Evolutionary conservation across 2,888 invertebrate species (phyloP), one percentile per base, ranked within the genome.

Genomic region (Synanthedon tipuliformis): DNA sequence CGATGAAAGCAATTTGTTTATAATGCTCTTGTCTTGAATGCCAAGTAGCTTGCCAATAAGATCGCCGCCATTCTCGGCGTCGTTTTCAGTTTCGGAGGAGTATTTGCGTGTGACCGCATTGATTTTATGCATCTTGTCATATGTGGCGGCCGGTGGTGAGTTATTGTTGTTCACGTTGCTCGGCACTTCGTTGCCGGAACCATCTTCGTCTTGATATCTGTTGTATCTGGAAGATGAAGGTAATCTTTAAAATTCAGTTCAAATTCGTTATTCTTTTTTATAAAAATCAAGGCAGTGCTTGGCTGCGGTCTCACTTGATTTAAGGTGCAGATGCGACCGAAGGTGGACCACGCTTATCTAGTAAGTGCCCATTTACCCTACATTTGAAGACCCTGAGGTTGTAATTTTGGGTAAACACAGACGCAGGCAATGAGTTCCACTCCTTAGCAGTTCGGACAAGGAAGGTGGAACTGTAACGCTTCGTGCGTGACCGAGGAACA

Each of bases 1-100:
- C 2, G 95, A 94, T 3, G 93, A 90, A 40, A 97, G 89, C 59
- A 94, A 90, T 77, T 93, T 93, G 69, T 97, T 96, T 53, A 97
- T 93, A 56, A 95, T 91, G 13, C 93, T 93, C 61, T 93, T 92
- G 75, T 95, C 96, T 48, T 94, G 92, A 56, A 97, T 95, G 0
- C 96, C 97, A 15, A 97, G 85, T 1, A 97, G 89, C 77, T 96
- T 96, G 10, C 96, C 95, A 62, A 97, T 95, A 54, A 97, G 89
- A 74, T 96, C 95, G 56, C 90, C 89, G 52, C 89, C 88, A 50
- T 89, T 89, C 67, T 90, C 91, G 0, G 88, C 86, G 58, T 88
- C 75, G 68, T 88, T 86, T 59, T 90, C 82, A 2, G 75, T 65
- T 61, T 89, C 83, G 3, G 84, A 82, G 18, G 83, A 81, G 61